Conservation (phyloP, 1,140 invertebrate genomes). For the Macrotrachela quadricornifera region DNA sequence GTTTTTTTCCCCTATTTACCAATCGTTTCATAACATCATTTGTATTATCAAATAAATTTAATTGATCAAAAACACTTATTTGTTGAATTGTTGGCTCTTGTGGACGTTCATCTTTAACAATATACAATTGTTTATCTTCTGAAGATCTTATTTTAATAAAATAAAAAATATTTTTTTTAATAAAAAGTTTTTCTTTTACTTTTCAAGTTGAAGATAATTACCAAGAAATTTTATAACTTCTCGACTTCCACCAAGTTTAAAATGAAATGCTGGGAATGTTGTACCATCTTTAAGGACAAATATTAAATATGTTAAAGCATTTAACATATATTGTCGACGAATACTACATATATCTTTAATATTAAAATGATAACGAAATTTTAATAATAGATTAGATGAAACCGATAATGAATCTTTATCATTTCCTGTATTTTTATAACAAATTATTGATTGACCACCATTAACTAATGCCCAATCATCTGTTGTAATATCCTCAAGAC, state of each 20-base stretch:
- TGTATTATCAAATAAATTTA: too few relatives aligned
- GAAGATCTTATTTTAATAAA: conserved; percentile 4
- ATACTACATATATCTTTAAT: conserved; percentile 32
- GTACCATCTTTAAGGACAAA: conserved; percentile 42
- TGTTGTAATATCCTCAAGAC: neutral
- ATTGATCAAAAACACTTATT: conserved; percentile 31
- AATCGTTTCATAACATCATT: too few relatives aligned
- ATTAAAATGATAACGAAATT: conserved; percentile 20
- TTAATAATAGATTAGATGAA: neutral
- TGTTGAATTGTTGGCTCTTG: conserved; percentile 45
- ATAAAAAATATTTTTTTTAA: neutral
- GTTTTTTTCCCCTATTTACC: too few relatives aligned
- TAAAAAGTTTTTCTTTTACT: conserved; percentile 16
- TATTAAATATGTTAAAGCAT: conserved; percentile 27
- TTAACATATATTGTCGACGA: conserved; percentile 20
- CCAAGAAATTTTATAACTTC: conserved; percentile 42
- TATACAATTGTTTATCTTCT: conserved; percentile 43
- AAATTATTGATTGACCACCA: neutral
- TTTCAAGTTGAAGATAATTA: conserved; percentile 29
- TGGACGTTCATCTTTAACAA: conserved; percentile 45
- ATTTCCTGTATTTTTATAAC: neutral
- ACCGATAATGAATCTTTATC: neutral
- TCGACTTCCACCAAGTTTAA: conserved; percentile 60
- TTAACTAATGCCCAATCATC: conserved; percentile 7
- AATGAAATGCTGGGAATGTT: conserved; percentile 53